These are phyloP conservation scores for Urocynchramus pylzowi DNA, from an alignment of 2,113 vertebrate species.

Conservation along the genomic window DNA sequence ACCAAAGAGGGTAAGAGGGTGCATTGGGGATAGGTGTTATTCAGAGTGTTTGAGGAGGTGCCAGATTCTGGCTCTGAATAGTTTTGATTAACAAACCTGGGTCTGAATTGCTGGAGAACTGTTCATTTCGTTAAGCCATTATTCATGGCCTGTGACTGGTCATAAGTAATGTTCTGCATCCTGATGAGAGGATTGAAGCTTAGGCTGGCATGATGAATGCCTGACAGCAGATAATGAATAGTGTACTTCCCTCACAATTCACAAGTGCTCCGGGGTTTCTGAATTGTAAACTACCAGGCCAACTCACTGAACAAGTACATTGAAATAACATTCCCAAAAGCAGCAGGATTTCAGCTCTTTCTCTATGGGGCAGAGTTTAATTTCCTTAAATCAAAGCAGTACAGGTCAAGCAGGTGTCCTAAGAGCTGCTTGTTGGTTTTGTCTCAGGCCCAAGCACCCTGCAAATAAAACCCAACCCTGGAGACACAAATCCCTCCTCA, in stretches of 20 bases:
- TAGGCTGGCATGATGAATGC: constrained; percentile 51
- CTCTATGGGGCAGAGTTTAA: constrained; percentile 9
- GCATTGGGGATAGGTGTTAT: not conserved
- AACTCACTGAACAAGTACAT: constrained; percentile 16
- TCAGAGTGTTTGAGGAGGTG: not conserved
- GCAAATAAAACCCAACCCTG: not conserved
- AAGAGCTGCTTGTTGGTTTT: not conserved
- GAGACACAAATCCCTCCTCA: not conserved
- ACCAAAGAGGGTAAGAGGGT: not conserved
- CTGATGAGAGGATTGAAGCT: constrained; percentile 60
- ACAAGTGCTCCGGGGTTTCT: constrained; percentile 37
- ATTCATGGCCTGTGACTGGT: constrained; percentile 58
- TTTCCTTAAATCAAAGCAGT: constrained; percentile 35
- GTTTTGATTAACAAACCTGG: constrained; percentile 52
- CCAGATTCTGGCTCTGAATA: constrained; percentile 37
- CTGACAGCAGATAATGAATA: constrained; percentile 64
- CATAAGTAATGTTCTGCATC: constrained; percentile 63
- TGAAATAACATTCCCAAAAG: constrained; percentile 46
- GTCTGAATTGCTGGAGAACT: constrained; percentile 34
- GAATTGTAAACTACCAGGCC: constrained; percentile 47
- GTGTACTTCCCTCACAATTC: constrained; percentile 55
- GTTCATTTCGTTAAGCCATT: constrained; percentile 63
- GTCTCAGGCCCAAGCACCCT: not conserved
- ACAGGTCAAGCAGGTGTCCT: constrained; percentile 43
- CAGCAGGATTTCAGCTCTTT: constrained; percentile 47